Conservation (phyloP, 2,888 invertebrate species). For the Lamellibrachia satsuma region DNA sequence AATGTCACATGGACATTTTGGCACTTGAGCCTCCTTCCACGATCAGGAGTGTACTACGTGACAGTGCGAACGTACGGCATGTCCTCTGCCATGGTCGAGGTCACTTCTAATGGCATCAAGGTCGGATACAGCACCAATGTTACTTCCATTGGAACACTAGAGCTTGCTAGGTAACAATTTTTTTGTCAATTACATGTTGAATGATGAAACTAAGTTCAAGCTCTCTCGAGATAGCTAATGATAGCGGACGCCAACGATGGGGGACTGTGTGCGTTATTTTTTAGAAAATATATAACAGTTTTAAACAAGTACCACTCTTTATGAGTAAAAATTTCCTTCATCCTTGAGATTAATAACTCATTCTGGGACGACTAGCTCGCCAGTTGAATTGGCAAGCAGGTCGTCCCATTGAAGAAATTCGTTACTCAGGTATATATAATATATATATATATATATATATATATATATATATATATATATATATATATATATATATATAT, state of each 20-base stretch:
- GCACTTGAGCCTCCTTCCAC: slow-evolving; percentile 28
- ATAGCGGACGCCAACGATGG: too few species aligned
- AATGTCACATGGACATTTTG: slow-evolving; percentile 33
- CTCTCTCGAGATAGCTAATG: too few species aligned
- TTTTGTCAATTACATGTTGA: background rate
- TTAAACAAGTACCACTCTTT: too few species aligned
- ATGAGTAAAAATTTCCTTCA: too few species aligned
- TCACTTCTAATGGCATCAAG: slow-evolving; percentile 32
- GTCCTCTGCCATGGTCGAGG: slow-evolving; percentile 30
- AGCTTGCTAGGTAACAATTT: background rate
- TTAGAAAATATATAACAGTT: background rate
- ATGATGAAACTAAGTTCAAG: background rate
- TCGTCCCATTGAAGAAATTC: too few species aligned
- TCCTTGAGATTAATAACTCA: too few species aligned
- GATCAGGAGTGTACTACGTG: slow-evolving; percentile 30
- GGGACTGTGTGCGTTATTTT: too few species aligned
- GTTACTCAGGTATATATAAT: background rate
- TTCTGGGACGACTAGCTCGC: too few species aligned
- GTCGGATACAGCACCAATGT: slow-evolving; percentile 25
- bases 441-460: too few species aligned
- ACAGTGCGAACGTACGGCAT: slow-evolving; percentile 32
- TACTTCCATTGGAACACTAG: background rate
- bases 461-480: too few species aligned
- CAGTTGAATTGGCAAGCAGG: too few species aligned
- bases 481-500: too few species aligned